Evolutionary conservation across 2,113 vertebrate species (phyloP), one percentile per base, ranked within the genome.

Genomic region (Acanthisitta chloris): DNA sequence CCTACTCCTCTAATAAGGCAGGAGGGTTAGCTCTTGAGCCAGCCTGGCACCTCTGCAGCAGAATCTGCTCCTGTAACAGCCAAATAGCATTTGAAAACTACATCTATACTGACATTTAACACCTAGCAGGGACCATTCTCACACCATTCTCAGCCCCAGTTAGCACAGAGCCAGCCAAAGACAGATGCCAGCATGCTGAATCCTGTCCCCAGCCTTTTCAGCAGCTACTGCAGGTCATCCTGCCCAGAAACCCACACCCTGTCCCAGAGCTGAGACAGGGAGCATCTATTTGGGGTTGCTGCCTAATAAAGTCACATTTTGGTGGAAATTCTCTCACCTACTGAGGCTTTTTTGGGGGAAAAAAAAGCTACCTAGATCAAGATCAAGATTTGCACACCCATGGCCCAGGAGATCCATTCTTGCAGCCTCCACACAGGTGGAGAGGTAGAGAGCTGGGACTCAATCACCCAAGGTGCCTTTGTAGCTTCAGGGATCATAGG

Each of bases 371-470:
- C 59, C 62, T 79, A n/a, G 14, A 36, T 79, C 26, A 46, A 25
- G 17, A 91, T 25, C 26, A 64, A 31, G 28, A 21, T 73, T 21
- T 84, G 13, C 14, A 58, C 8, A 54, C 5, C 17, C 5, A 4
- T 2, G 12, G 36, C 14, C 17, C 21, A 6, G 2, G 3, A 91
- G 17, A 61, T 26, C 23, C 31, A 29, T 5, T 49, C 13, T 49
- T 3, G 0, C 16, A 57, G 31, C 20, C 57, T n/a, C 3, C 3
- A 4, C 7, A 25, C 12, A 9, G 14, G 9, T 15, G 8, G 4
- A 57, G 31, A 17, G 19, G 7, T 65, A 31, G 49, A n/a, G n/a
- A 20, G 21, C 18, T 62, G 59, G 11, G 16, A 16, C 7, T 85
- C 31, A n/a, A n/a, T 38, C 45, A 26, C 51, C 2, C 1, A 67